Conservation (phyloP, 2,797 vertebrate species). For the Sebastes glaucus region DNA sequence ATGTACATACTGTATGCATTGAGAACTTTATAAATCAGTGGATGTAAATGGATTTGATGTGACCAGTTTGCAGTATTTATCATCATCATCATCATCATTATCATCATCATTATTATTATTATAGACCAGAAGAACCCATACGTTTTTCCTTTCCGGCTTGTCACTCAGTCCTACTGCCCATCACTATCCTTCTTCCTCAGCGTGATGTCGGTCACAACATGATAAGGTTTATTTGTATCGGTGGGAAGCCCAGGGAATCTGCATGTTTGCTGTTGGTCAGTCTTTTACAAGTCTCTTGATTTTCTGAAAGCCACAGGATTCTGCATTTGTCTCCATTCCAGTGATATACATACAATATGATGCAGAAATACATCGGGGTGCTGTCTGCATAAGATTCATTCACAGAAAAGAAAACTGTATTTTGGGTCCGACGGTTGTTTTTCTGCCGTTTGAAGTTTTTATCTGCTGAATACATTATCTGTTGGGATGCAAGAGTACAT, state of each 20-base stretch:
- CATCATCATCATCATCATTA: background rate
- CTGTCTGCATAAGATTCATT: background rate
- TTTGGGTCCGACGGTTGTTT: background rate
- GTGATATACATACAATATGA: background rate
- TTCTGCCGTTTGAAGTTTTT: background rate
- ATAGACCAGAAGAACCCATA: background rate
- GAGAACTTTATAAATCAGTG: conserved; percentile 79
- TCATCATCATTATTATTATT: background rate
- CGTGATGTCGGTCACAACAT: conserved; percentile 10
- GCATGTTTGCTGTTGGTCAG: conserved; percentile 22
- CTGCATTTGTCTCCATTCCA: background rate
- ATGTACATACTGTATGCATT: conserved; percentile 70
- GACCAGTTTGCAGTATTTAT: conserved; percentile 68
- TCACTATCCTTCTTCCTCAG: background rate
- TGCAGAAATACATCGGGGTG: background rate
- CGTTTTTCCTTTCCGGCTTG: background rate
- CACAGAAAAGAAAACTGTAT: background rate
- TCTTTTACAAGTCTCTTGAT: background rate
- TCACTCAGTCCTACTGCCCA: background rate
- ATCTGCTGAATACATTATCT: background rate
- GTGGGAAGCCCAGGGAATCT: conserved; percentile 12
- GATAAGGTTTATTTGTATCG: background rate
- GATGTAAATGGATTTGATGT: conserved; percentile 70
- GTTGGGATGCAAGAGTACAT: background rate
- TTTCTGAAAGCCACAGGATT: background rate